Percentiles rank a stretch among this genome's conserved stretches.
These are phyloP conservation scores for Parus major DNA, from an alignment of 2,113 vertebrate species.

Conservation along the genomic window DNA sequence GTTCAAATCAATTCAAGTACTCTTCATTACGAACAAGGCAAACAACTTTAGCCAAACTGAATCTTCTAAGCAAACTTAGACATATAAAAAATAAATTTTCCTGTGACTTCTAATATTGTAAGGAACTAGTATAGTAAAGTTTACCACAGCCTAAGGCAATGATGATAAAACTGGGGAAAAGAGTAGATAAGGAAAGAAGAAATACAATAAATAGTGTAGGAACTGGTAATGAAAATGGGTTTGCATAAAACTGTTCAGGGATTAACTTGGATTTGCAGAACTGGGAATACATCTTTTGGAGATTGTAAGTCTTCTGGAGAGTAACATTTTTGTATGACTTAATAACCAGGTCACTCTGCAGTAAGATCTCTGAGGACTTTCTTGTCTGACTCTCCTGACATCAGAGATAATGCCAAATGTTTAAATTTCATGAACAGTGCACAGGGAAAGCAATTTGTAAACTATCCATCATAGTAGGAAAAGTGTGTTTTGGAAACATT, in stretches of 20 bases:
- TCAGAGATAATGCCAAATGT: neutral
- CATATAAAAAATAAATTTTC: neutral
- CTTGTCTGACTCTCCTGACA: neutral
- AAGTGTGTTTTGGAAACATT: neutral
- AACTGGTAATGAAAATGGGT: neutral
- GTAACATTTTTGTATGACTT: neutral
- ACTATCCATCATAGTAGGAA: neutral
- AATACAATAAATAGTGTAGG: neutral
- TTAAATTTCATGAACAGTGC: neutral
- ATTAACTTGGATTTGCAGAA: neutral
- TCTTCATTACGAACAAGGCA: neutral
- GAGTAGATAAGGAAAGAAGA: neutral
- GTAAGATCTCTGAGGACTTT: neutral
- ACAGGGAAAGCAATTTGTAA: neutral
- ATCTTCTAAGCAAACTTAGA: neutral
- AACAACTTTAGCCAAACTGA: neutral
- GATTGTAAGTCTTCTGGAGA: neutral
- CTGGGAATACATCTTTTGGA: neutral
- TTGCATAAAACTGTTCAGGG: neutral
- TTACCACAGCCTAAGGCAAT: neutral
- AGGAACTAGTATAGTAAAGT: neutral
- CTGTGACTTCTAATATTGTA: neutral
- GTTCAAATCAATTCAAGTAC: neutral
- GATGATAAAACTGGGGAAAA: neutral
- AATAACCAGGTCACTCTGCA: neutral